A percentile compares a stretch with the other conserved stretches of the same genome.
Evolutionary conservation across 2,888 invertebrate genomes (phyloP).

Genomic region (Diabrotica balteata): DNA sequence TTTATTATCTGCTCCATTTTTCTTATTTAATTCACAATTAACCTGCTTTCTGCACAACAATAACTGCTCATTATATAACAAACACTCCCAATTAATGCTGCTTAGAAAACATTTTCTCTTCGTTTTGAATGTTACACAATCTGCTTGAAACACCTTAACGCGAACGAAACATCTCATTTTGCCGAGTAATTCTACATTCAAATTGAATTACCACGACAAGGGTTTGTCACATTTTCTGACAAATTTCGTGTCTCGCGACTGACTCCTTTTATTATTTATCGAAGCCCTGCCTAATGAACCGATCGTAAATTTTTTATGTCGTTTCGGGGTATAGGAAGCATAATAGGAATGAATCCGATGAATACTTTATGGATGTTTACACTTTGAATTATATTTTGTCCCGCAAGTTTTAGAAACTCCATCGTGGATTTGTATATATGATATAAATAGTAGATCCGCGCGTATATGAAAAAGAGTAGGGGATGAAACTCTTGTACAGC

Average conservation of each 20-base stretch:
- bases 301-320: constrained; percentile 41
- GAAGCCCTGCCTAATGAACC: constrained; percentile 38
- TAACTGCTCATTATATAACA: too few species aligned
- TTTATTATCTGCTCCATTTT: too few species aligned
- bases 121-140: neutral
- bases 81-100: too few species aligned
- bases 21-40: too few species aligned
- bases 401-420: neutral
- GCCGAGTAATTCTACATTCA: constrained; percentile 42
- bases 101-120: neutral
- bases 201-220: constrained; percentile 48
- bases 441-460: too few species aligned
- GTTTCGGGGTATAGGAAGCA: constrained; percentile 27
- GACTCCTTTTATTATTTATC: constrained; percentile 42
- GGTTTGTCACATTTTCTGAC: constrained; percentile 49
- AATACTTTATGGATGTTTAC: constrained; percentile 25
- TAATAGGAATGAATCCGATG: constrained; percentile 18
- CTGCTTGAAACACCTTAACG: constrained; percentile 5
- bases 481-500: too few species aligned
- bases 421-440: too few species aligned
- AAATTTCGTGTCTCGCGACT: constrained; percentile 42
- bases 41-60: too few species aligned
- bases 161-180: constrained; percentile 25
- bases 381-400: constrained; percentile 7
- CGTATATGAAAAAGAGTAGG: too few species aligned